Conservation (phyloP, 30 jellyfish, hydroid and myxozoan species). For the Cassiopea xamachana region DNA sequence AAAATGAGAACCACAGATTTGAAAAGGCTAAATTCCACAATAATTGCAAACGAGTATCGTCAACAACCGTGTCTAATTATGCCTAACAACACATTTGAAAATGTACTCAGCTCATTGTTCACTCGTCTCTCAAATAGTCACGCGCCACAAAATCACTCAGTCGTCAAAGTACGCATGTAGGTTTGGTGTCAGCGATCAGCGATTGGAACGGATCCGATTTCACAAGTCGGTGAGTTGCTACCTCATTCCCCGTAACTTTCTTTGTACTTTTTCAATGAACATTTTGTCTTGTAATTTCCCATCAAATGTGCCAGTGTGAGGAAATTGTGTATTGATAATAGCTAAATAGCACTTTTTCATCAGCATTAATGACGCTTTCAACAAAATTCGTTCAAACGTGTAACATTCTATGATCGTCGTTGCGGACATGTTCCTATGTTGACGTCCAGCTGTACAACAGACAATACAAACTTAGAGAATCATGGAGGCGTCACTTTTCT, state of each 20-base stretch:
- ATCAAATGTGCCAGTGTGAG: conserved; percentile 52
- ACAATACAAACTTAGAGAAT: conserved; percentile 45
- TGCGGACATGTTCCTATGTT: conserved; percentile 57
- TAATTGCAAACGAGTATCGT: conserved; percentile 59
- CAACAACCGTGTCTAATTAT: conserved; percentile 60
- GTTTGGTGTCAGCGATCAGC: conserved; percentile 75
- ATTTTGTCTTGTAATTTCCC: conserved; percentile 40
- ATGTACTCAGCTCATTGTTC: conserved; percentile 54
- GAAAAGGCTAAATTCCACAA: conserved; percentile 60
- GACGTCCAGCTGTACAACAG: conserved; percentile 56
- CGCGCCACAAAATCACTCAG: conserved; percentile 72
- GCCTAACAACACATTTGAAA: conserved; percentile 53
- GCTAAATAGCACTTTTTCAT: not conserved
- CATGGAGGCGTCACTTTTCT: conserved; percentile 76
- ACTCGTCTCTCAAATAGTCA: conserved; percentile 65
- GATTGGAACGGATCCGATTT: conserved; percentile 83
- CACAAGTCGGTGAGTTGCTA: conserved; percentile 79
- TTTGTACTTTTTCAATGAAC: conserved; percentile 61
- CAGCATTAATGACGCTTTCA: not conserved
- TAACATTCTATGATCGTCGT: conserved; percentile 42
- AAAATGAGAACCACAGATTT: conserved; percentile 64
- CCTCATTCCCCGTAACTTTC: conserved; percentile 51
- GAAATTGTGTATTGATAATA: conserved; percentile 10
- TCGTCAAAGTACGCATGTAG: conserved; percentile 57
- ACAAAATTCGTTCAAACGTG: conserved; percentile 19